Base-by-base conservation (phyloP, 1,140 invertebrate species). In the Drosophila arawakana region DNA sequence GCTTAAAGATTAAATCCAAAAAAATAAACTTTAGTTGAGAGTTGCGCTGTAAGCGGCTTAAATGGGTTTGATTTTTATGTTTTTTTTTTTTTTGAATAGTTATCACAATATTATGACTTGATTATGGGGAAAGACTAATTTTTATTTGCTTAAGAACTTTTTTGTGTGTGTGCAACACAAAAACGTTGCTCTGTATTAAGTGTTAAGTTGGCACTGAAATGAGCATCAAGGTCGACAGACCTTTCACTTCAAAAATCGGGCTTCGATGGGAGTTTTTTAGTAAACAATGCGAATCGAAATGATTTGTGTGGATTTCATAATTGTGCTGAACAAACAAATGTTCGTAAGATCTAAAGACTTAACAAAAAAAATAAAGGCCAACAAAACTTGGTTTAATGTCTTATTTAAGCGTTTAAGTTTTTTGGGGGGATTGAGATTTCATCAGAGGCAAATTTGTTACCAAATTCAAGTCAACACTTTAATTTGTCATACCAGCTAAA, bases 81-180 rank as follows among this genome's bases (percentile, higher is more conserved):
- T 15, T 52, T 34, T 39, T 15, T 52, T 34, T 39, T 15, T 13
- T 39, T 41, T 39, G 10, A 3, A 85, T 68, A 76, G 67, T 78
- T 80, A 81, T 84, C 84, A 84, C 78, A 89, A 89, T 89, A 79
- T 89, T 89, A 89, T 89, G 84, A 89, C 84, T 89, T 89, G 84
- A 89, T 89, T 89, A 89, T 89, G 84, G 63, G 71, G 71, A 89
- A 89, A 89, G 71, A 89, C 84, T 78, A 84, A 89, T 89, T 89
- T 89, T 89, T 84, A 89, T 83, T 65, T 61, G 70, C 55, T 34
- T 43, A 71, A 89, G 84, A 89, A 89, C 78, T 57, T 80, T 77
- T 84, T 76, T 70, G 59, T 61, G 50, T 57, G 21, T 11, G 46
- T 5, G 35, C 58, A 21, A 49, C 49, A 43, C 41, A 43, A 66